Evolutionary conservation across 1,140 invertebrate species (phyloP).

Genomic region (Aphaenogaster ashmeadi): DNA sequence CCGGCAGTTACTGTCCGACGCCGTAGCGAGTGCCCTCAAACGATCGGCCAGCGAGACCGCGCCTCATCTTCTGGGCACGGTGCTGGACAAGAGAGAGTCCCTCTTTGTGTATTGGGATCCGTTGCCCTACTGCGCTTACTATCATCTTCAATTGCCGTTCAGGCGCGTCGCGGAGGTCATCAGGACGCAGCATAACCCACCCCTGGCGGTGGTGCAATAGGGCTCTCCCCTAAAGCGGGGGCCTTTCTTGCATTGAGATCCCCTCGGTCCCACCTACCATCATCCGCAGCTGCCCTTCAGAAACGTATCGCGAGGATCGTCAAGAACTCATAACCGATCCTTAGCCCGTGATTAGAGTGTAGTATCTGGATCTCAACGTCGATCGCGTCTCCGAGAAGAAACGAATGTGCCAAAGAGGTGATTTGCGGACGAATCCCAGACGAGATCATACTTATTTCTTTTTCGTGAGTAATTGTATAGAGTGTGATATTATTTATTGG

Average conservation of each 20-base stretch:
- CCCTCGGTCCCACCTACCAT: background rate
- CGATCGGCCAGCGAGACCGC: constrained; percentile 85
- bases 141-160: constrained; percentile 92
- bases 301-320: background rate
- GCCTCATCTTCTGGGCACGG: constrained; percentile 89
- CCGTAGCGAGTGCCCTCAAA: constrained; percentile 86
- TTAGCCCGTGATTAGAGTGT: background rate
- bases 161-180: constrained; percentile 88
- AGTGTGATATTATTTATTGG: constrained; percentile 60
- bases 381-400: constrained; percentile 3
- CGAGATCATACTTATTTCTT: constrained; percentile 41
- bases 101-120: constrained; percentile 94
- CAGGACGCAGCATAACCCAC: constrained; percentile 83
- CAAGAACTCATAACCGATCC: too few species aligned
- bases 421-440: background rate
- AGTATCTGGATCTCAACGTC: background rate
- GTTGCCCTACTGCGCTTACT: constrained; percentile 93
- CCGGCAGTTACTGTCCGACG: constrained; percentile 86
- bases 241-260: background rate
- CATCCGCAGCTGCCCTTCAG: background rate
- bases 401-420: constrained; percentile 34
- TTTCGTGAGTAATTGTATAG: constrained; percentile 52
- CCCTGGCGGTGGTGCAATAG: constrained; percentile 81
- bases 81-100: constrained; percentile 90
- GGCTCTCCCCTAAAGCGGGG: background rate